phyloP scores from a whole-genome alignment of 2,797 vertebrate genomes.

The Zonotrichia albicollis region DNA sequence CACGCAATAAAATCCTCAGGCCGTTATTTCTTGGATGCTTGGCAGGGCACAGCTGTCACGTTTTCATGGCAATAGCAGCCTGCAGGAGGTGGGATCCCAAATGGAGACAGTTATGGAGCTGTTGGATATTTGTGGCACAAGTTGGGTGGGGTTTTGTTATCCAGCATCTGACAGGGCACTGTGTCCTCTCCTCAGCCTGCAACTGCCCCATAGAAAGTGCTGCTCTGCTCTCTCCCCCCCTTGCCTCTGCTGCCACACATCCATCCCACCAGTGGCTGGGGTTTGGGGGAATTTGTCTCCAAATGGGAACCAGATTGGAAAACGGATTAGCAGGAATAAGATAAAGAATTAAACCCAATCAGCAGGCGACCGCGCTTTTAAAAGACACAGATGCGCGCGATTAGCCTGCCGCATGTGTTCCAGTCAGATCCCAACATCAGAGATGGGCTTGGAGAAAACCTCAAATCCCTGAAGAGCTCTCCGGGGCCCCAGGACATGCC shows the following conservation, averaged over 20 bases:
- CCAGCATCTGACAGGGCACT: not conserved
- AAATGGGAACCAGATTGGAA: constrained; percentile 71
- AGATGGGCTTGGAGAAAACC: constrained; percentile 64
- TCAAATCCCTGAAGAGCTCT: constrained; percentile 35
- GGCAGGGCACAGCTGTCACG: not conserved
- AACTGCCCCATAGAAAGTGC: not conserved
- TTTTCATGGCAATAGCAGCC: constrained; percentile 51
- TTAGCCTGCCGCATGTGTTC: constrained; percentile 64
- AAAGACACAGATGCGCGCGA: constrained; percentile 69
- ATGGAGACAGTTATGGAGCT: not conserved
- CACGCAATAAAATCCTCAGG: constrained; percentile 34
- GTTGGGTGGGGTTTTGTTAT: not conserved
- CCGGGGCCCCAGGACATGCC: not conserved
- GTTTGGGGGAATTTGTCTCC: constrained; percentile 72
- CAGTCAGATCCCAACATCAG: constrained; percentile 66
- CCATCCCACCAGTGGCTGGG: constrained; percentile 58
- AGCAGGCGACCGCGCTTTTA: constrained; percentile 66
- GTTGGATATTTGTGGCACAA: not conserved
- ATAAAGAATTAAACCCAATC: constrained; percentile 76
- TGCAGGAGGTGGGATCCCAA: constrained; percentile 25
- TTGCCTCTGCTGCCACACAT: not conserved
- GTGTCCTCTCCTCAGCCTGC: not conserved
- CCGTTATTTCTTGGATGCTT: constrained; percentile 9
- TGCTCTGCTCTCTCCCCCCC: rapidly evolving
- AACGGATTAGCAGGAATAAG: constrained; percentile 74